phyloP scores from a whole-genome alignment of 2,113 vertebrate genomes.

The Excalfactoria chinensis region DNA sequence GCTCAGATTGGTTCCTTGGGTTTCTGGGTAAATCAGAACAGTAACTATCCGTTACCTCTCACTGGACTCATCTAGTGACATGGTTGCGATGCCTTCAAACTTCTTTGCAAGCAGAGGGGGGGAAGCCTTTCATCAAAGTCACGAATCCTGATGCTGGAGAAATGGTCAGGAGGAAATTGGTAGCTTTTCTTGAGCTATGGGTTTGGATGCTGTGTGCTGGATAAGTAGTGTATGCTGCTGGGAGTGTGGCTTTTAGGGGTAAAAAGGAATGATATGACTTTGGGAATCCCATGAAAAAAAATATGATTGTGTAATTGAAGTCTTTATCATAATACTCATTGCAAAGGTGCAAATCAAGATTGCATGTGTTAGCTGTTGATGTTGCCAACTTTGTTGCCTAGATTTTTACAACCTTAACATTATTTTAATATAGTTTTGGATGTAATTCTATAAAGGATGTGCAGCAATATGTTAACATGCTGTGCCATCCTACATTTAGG shows the following conservation, averaged over 20 bases:
- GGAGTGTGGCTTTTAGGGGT: not conserved
- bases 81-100: not conserved
- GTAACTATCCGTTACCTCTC: not conserved
- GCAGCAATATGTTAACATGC: constrained; percentile 68
- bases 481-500: constrained; percentile 68
- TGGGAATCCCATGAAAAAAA: not conserved
- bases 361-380: not conserved
- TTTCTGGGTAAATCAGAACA: not conserved
- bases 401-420: constrained; percentile 62
- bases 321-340: not conserved
- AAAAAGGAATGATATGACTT: not conserved
- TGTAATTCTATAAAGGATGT: constrained; percentile 61
- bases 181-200: not conserved
- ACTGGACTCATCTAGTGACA: not conserved
- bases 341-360: constrained; percentile 54
- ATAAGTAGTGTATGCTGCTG: not conserved
- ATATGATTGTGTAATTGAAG: not conserved
- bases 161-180: accelerated
- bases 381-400: constrained; percentile 64
- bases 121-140: not conserved
- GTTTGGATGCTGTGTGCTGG: not conserved
- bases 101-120: not conserved
- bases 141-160: not conserved
- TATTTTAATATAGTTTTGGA: constrained; percentile 70
- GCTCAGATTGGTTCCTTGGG: accelerated